These are phyloP conservation scores for Tenthredo notha DNA, from an alignment of 2,888 invertebrate genomes.

Conservation along the genomic window DNA sequence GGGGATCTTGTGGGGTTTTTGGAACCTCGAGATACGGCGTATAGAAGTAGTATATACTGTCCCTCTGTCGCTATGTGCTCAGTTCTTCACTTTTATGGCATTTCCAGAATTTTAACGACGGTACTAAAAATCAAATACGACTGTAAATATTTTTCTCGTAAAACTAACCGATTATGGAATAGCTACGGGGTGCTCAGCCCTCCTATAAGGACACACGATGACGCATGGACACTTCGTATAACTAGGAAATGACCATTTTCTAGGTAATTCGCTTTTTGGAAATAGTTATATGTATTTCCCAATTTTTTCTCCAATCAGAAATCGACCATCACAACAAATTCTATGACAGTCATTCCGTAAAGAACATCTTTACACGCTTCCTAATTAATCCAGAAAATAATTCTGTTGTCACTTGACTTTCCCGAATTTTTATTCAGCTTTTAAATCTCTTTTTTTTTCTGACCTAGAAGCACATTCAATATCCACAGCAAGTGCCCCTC, in stretches of 20 bases:
- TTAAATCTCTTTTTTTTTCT: background rate
- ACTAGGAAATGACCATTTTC: background rate
- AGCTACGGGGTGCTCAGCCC: slow-evolving; percentile 22
- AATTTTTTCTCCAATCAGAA: no score
- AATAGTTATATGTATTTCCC: background rate
- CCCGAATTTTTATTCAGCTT: background rate
- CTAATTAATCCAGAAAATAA: background rate
- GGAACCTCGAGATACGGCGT: slow-evolving; percentile 22
- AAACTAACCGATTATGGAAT: slow-evolving; percentile 49
- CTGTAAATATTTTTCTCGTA: slow-evolving; percentile 53
- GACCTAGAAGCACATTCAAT: background rate
- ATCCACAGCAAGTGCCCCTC: background rate
- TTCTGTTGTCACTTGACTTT: background rate
- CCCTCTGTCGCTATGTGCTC: slow-evolving; percentile 34
- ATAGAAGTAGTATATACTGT: slow-evolving; percentile 2
- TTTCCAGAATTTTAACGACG: slow-evolving; percentile 76
- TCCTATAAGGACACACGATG: slow-evolving; percentile 24
- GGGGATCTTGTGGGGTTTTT: slow-evolving; percentile 1
- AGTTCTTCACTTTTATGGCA: slow-evolving; percentile 71
- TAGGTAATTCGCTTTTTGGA: background rate
- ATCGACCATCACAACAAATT: background rate
- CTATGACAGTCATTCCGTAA: background rate
- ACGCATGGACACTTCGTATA: slow-evolving; percentile 10
- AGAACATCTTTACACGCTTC: background rate
- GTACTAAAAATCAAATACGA: slow-evolving; percentile 67